Evolutionary conservation across 92 coral and sea anemone genomes (phyloP).

Genomic region (Montipora capitata): DNA sequence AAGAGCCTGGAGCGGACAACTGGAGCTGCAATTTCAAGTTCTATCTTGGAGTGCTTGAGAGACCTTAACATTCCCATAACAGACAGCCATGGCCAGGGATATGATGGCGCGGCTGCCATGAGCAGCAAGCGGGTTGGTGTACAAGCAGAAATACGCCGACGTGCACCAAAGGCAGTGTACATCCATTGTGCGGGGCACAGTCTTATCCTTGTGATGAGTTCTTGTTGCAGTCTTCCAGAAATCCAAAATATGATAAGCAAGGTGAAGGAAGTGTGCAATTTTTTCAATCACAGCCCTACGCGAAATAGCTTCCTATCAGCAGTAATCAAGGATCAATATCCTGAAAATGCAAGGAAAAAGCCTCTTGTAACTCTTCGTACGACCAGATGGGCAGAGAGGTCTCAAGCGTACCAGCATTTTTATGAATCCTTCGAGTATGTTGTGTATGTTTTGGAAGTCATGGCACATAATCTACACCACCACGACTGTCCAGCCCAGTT

Average conservation of each 20-base stretch:
- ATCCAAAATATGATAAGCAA: too few species aligned
- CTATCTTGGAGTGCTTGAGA: not conserved
- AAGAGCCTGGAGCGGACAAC: constrained; percentile 45
- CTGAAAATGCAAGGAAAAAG: too few species aligned
- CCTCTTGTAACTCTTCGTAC: too few species aligned
- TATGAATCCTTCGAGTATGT: too few species aligned
- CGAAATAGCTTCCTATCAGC: not conserved
- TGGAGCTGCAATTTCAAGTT: constrained; percentile 40
- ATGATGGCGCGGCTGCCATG: constrained; percentile 61
- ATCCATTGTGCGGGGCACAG: constrained; percentile 52
- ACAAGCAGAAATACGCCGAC: constrained; percentile 36
- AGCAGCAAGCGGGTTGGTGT: constrained; percentile 58
- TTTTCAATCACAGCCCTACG: too few species aligned
- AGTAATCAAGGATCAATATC: too few species aligned
- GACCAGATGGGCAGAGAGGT: too few species aligned
- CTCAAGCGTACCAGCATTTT: too few species aligned
- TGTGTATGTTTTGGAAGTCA: too few species aligned
- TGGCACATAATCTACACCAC: too few species aligned
- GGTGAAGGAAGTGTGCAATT: too few species aligned
- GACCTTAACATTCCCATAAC: constrained; percentile 43
- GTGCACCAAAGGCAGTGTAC: constrained; percentile 50
- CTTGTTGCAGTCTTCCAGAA: constrained; percentile 2
- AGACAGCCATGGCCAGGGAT: constrained; percentile 55
- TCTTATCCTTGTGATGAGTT: constrained; percentile 29
- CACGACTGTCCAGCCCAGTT: too few species aligned